Base-by-base conservation (phyloP, 2,888 invertebrate genomes). In the Drosophila cracens region DNA sequence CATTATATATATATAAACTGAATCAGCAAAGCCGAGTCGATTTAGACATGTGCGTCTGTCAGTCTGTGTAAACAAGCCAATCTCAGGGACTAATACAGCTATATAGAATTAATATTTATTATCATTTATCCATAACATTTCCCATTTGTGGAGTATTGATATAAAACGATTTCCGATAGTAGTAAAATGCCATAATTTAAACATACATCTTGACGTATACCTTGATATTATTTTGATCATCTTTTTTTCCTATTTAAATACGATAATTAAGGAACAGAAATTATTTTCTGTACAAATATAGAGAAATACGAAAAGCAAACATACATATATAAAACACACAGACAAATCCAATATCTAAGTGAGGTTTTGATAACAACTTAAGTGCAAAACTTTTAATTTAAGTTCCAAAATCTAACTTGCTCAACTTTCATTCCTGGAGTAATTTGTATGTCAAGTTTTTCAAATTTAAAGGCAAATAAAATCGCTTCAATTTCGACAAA, bases 251-350 rank as follows among this genome's bases (percentile, higher is more conserved):
- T 10, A 2, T 18, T 18, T 7, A 0, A 18, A 18, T 40, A n/a
- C n/a, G 2, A 40, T n/a, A 10, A 4, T n/a, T n/a, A 40, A 2
- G 10, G 10, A 10, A 40, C 18, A 18, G 2, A 38, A 38, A 38
- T 38, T n/a, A 38, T 38, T 38, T 38, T 18, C 8, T 18, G 4
- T 10, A 2, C 8, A 40, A n/a, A 4, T 0, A 10, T 38, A 38
- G 0, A 10, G 8, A 18, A 2, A 2, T n/a, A 18, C 10, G 0
- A 33, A 33, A 1, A 2, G n/a, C n/a, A n/a, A n/a, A 40, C n/a
- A n/a, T 40, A n/a, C 10, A 4, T 16, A 40, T n/a, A 4, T 38
- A 18, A 8, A 38, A 38, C 4, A 8, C 8, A 18, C 7, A 38
- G 4, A 10, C 18, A 38, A 18, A 10, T n/a, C 8, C 18, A 40